Conservation (phyloP, 2,888 invertebrate genomes). For the Spisula solida region DNA sequence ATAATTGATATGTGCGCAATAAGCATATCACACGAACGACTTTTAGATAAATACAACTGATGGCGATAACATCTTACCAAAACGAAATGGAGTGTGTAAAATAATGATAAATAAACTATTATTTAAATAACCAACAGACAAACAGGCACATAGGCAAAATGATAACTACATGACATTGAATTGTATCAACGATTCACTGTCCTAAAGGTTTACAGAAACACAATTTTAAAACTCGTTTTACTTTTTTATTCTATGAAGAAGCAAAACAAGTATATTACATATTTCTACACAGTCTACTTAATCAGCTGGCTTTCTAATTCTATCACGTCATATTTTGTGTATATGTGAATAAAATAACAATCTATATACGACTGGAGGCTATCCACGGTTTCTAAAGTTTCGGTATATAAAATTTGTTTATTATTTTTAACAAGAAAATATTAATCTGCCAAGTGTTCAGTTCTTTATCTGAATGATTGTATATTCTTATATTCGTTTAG, state of each 20-base stretch:
- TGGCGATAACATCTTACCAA: too few species aligned
- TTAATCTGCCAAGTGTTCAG: not conserved
- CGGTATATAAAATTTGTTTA: not conserved
- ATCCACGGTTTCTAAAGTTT: not conserved
- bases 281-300: not conserved
- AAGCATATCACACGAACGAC: too few species aligned
- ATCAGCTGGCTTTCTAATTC: not conserved
- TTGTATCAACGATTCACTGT: too few species aligned
- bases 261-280: not conserved
- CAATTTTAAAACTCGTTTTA: not conserved
- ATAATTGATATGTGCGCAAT: too few species aligned
- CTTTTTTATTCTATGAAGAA: not conserved
- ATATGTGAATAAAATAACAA: not conserved
- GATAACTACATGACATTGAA: too few species aligned
- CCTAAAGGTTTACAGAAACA: too few species aligned
- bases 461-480: not conserved
- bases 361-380: not conserved
- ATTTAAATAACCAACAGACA: too few species aligned
- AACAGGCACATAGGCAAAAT: too few species aligned
- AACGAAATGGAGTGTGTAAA: too few species aligned
- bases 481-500: not conserved
- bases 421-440: conserved; percentile 28
- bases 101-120: too few species aligned
- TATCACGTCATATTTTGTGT: not conserved
- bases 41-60: too few species aligned